Evolutionary conservation across 1,140 invertebrate species (phyloP).

Genomic region (Trinorchestia longiramus): DNA sequence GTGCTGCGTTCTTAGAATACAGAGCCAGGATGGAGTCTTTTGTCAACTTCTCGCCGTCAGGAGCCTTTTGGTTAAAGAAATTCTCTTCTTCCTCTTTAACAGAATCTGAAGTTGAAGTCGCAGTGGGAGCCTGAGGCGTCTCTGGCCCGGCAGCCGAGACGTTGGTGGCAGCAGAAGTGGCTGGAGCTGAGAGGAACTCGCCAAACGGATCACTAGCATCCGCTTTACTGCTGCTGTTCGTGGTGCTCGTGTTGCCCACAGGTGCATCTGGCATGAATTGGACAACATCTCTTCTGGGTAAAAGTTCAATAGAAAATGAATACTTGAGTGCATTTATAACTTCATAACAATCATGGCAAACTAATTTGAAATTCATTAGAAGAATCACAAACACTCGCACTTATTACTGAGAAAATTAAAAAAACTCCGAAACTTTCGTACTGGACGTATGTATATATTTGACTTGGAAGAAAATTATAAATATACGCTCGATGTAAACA

Average conservation of each 20-base stretch:
- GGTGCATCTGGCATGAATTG: neutral
- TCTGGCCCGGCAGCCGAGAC: slow-evolving; percentile 69
- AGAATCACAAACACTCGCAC: too few species aligned
- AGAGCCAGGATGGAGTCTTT: slow-evolving; percentile 94
- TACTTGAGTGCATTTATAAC: too few species aligned
- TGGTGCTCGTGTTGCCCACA: neutral
- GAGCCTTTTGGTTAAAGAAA: slow-evolving; percentile 88
- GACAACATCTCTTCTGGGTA: too few species aligned
- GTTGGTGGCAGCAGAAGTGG: slow-evolving; percentile 59
- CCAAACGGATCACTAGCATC: slow-evolving; percentile 66
- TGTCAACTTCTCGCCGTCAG: slow-evolving; percentile 82
- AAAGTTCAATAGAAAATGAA: too few species aligned
- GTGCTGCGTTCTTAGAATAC: slow-evolving; percentile 79
- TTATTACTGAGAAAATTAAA: too few species aligned
- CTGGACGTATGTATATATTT: too few species aligned
- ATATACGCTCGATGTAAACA: too few species aligned
- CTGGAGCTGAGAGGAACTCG: slow-evolving; percentile 66
- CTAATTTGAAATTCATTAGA: too few species aligned
- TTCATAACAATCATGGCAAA: too few species aligned
- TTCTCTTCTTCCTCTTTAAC: slow-evolving; percentile 82
- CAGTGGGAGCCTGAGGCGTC: slow-evolving; percentile 63
- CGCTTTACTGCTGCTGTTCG: slow-evolving; percentile 55
- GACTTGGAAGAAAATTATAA: too few species aligned
- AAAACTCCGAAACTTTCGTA: too few species aligned
- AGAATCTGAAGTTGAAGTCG: slow-evolving; percentile 66